Percentiles rank a stretch among this genome's conserved stretches.
phyloP scores from a whole-genome alignment of 37 sponge, comb jelly and placozoan genomes.

The Crambe crambe region DNA sequence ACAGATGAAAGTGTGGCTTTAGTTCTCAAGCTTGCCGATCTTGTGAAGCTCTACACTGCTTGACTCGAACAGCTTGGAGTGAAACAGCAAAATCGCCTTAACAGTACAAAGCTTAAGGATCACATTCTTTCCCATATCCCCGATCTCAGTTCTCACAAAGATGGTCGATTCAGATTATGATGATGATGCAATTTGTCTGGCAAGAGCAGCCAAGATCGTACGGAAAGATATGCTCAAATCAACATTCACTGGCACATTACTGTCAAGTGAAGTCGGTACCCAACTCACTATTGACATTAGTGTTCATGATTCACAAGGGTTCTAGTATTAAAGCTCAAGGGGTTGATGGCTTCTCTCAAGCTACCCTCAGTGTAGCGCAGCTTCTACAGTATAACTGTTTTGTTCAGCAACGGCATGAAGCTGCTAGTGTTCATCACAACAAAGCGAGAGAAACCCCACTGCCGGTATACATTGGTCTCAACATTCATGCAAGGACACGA shows the following conservation, averaged over 20 bases:
- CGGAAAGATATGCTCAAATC: not conserved
- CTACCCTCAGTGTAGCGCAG: too few species aligned
- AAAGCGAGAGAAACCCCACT: too few species aligned
- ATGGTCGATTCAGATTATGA: not conserved
- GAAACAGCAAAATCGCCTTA: not conserved
- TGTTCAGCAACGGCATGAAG: too few species aligned
- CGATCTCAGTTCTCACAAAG: too few species aligned
- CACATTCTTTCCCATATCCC: not conserved
- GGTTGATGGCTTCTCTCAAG: too few species aligned
- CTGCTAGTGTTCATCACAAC: too few species aligned
- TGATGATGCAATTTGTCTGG: not conserved
- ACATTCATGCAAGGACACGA: too few species aligned
- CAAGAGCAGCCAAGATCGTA: not conserved
- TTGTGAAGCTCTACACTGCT: not conserved
- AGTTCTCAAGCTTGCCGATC: not conserved
- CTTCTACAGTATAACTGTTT: too few species aligned
- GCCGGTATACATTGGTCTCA: too few species aligned
- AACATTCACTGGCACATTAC: not conserved
- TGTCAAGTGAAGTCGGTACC: not conserved
- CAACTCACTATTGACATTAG: not conserved
- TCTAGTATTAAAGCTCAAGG: too few species aligned
- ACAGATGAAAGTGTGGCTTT: not conserved
- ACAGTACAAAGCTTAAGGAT: not conserved
- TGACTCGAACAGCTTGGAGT: not conserved
- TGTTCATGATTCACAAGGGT: too few species aligned